Evolutionary conservation across 1,140 invertebrate genomes (phyloP).

Genomic region (Riptortus pedestris): DNA sequence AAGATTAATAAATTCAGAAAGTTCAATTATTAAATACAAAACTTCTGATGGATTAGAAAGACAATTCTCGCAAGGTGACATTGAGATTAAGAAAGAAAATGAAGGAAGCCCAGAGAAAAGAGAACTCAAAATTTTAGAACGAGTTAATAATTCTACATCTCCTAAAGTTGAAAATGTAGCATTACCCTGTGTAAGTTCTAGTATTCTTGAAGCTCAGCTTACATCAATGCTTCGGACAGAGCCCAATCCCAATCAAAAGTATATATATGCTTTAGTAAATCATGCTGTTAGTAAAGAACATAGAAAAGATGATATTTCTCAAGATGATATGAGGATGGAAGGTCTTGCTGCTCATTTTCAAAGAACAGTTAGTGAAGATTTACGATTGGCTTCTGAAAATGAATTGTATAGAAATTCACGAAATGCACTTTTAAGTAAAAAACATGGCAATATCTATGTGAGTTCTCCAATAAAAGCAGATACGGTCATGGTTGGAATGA

Average conservation of each 20-base stretch:
- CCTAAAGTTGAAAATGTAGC: slow-evolving; percentile 3
- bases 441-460: slow-evolving; percentile 22
- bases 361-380: slow-evolving; percentile 23
- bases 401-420: slow-evolving; percentile 20
- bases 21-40: slow-evolving; percentile 12
- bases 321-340: slow-evolving; percentile 27
- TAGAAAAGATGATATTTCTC: slow-evolving; percentile 19
- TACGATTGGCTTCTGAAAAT: not conserved
- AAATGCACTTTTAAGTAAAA: slow-evolving; percentile 13
- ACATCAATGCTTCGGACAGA: slow-evolving; percentile 25
- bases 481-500: slow-evolving; percentile 18
- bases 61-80: not conserved
- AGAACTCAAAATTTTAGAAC: not conserved
- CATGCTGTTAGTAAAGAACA: slow-evolving; percentile 14
- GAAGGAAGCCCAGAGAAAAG: not conserved
- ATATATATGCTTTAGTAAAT: slow-evolving; percentile 22
- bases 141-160: not conserved
- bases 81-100: not conserved
- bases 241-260: slow-evolving; percentile 20
- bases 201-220: slow-evolving; percentile 31
- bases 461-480: slow-evolving; percentile 20
- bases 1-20: not conserved
- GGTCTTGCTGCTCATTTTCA: slow-evolving; percentile 28
- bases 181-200: slow-evolving; percentile 27
- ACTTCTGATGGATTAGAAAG: slow-evolving; percentile 5